These are phyloP conservation scores for Sanderia malayensis DNA, from an alignment of 30 jellyfish, hydroid and myxozoan genomes.

Conservation along the genomic window DNA sequence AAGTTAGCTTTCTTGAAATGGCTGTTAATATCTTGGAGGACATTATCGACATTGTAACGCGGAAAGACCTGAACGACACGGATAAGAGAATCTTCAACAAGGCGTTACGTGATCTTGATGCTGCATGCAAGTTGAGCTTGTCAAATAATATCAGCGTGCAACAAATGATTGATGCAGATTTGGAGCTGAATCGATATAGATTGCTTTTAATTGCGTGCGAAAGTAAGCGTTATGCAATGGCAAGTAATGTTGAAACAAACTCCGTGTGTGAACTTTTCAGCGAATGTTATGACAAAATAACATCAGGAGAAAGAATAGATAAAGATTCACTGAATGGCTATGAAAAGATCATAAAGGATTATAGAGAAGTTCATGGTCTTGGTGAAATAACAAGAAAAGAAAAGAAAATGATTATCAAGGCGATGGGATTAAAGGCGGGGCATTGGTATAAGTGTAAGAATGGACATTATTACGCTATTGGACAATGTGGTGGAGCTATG, in stretches of 20 bases:
- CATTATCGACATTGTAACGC: neutral
- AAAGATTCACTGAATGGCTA: slow-evolving; percentile 16
- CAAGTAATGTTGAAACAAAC: neutral
- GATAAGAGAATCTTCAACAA: neutral
- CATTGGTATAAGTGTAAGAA: slow-evolving; percentile 77
- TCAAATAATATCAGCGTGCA: slow-evolving; percentile 31
- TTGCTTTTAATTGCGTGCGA: slow-evolving; percentile 9
- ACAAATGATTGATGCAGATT: slow-evolving; percentile 47
- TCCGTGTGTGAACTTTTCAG: neutral
- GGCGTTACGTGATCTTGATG: neutral
- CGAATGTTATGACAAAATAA: neutral
- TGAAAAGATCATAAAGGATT: neutral
- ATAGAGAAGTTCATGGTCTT: slow-evolving; percentile 11
- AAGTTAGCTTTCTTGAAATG: slow-evolving; percentile 9
- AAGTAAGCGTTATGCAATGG: neutral
- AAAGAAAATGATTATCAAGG: slow-evolving; percentile 36
- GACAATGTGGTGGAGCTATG: slow-evolving; percentile 86
- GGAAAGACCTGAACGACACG: too few relatives aligned
- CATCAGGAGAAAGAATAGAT: slow-evolving; percentile 20
- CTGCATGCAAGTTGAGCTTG: slow-evolving; percentile 4
- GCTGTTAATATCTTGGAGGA: neutral
- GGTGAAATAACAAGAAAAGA: slow-evolving; percentile 38
- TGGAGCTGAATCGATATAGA: slow-evolving; percentile 43
- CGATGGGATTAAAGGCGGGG: slow-evolving; percentile 56
- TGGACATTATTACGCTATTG: slow-evolving; percentile 77